phyloP scores from a whole-genome alignment of 1,140 invertebrate genomes.

The Euwallacea fornicatus region DNA sequence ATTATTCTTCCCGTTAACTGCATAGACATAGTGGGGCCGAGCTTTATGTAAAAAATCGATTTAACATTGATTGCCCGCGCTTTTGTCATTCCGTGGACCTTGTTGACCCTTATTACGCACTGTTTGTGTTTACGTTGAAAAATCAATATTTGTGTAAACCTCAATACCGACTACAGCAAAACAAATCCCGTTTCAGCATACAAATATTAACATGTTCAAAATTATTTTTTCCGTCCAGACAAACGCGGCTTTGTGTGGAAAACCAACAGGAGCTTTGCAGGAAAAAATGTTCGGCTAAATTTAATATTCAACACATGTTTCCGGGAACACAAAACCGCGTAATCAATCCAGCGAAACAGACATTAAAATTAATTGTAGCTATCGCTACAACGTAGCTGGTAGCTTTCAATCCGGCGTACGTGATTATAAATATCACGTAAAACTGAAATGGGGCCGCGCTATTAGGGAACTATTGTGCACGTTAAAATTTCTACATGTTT shows the following conservation, averaged over 20 bases:
- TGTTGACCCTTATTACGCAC: not conserved
- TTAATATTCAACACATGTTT: conserved; percentile 27
- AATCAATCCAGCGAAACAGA: conserved; percentile 32
- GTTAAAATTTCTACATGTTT: too few species aligned
- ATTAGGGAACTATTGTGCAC: conserved; percentile 20
- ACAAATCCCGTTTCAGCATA: not conserved
- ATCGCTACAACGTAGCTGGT: conserved; percentile 16
- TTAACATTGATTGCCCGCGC: too few species aligned
- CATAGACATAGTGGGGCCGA: not conserved
- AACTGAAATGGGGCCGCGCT: conserved; percentile 11
- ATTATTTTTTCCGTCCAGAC: not conserved
- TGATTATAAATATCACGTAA: conserved; percentile 34
- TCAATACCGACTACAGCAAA: not conserved
- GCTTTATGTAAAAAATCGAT: too few species aligned
- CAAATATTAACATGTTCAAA: not conserved
- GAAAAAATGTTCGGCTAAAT: conserved; percentile 21
- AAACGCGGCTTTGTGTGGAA: not conserved
- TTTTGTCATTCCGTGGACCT: too few species aligned
- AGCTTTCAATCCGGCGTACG: conserved; percentile 30
- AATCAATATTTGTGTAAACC: not conserved
- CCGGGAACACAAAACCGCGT: conserved; percentile 25
- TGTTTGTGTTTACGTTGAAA: not conserved
- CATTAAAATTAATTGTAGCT: conserved; percentile 32
- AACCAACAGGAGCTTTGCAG: not conserved
- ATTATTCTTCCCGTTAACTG: not conserved